Conservation (phyloP, 2,113 vertebrate species). For the Piaya cayana region DNA sequence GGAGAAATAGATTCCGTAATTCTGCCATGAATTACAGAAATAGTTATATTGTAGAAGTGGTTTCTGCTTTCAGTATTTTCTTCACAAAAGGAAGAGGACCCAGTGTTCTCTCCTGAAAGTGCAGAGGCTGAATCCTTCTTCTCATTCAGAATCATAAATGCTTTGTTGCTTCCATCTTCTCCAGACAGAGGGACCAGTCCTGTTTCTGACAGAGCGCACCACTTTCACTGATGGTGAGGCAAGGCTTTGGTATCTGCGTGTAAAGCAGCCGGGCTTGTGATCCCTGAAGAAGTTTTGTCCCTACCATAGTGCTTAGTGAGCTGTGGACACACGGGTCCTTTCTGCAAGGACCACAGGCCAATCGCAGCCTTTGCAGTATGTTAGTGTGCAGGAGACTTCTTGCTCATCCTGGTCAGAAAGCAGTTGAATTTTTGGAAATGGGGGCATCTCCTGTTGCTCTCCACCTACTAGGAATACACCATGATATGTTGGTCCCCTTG, state of each 20-base stretch:
- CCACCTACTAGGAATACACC: slow-evolving; percentile 44
- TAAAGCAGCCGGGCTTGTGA: not conserved
- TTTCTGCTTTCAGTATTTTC: not conserved
- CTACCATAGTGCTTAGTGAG: fast-evolving
- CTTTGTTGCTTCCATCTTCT: not conserved
- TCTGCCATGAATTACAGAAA: not conserved
- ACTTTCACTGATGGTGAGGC: not conserved
- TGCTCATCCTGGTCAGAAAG: not conserved
- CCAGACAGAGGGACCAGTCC: not conserved
- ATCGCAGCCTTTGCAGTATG: not conserved
- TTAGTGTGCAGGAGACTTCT: not conserved
- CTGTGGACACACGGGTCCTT: not conserved
- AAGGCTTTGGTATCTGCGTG: not conserved
- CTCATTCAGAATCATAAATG: not conserved
- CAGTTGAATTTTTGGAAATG: slow-evolving; percentile 10
- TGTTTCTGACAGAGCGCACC: not conserved
- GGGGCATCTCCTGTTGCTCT: not conserved
- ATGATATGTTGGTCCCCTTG: slow-evolving; percentile 24
- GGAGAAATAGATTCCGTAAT: not conserved
- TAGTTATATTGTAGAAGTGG: not conserved
- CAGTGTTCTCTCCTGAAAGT: not conserved
- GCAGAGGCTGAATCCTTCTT: not conserved
- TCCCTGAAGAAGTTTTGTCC: not conserved
- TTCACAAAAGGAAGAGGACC: not conserved
- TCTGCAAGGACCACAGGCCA: not conserved